Conservation (phyloP, 2,797 vertebrate species). For the Micrastur ruficollis region DNA sequence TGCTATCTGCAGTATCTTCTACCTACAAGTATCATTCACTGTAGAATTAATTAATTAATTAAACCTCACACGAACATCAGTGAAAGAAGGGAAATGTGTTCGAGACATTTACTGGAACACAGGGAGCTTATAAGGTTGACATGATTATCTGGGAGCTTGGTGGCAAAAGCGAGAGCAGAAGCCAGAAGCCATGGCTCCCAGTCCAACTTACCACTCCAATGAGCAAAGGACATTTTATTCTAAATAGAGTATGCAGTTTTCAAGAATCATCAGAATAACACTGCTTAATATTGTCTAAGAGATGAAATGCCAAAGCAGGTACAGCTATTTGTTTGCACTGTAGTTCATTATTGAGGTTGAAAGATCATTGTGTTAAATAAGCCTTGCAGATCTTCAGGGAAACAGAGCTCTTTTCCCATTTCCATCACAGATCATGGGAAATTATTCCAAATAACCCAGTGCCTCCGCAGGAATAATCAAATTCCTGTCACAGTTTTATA, state of each 20-base stretch:
- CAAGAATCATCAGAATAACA: neutral
- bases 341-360: neutral
- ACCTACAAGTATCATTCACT: neutral
- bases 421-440: neutral
- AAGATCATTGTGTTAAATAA: neutral
- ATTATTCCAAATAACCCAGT: neutral
- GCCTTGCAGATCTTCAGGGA: neutral
- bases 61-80: neutral
- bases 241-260: neutral
- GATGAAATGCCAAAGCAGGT: neutral
- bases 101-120: neutral
- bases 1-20: neutral
- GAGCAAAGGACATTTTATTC: neutral
- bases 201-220: neutral
- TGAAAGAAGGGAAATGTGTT: neutral
- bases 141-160: neutral
- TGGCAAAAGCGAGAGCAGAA: neutral
- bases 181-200: neutral
- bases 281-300: neutral
- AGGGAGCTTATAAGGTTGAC: neutral
- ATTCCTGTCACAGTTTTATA: neutral
- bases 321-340: neutral
- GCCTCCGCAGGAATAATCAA: neutral
- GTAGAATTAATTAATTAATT: neutral
- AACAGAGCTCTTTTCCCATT: neutral